Evolutionary conservation across 2,113 vertebrate genomes (phyloP), one percentile per base, ranked within the genome.

Genomic region (Scomber scombrus): DNA sequence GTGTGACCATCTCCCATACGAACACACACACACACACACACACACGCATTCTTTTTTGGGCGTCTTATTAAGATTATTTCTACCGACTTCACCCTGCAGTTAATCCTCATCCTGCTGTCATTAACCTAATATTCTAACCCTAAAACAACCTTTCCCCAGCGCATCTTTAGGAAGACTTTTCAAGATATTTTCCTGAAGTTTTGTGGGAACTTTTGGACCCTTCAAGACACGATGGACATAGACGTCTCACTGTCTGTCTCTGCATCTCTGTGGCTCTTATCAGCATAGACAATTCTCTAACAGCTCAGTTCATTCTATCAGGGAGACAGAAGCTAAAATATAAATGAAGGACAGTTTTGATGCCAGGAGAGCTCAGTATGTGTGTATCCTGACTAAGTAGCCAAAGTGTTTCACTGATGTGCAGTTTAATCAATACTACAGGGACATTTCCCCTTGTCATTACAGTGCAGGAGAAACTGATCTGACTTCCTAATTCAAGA

Each of bases 371-470:
- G 16, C 0, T 69, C 61, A 58, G 54, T 18, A 3, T 21, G 71
- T 75, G 57, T 52, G 54, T 49, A 49, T 62, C 51, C 62, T 65
- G 64, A 55, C 26, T 26, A 21, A 85, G 45, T 46, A 63, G 26
- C n/a, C 43, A 21, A 21, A 71, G 58, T 81, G 50, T 66, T 56
- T 67, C 51, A 81, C 54, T 50, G 50, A 29, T 51, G 29, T 74
- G 40, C n/a, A 31, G 31, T 76, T 65, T 49, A 76, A 86, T 84
- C 81, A 80, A 51, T 66, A 75, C 26, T 86, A 78, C 66, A 57
- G 66, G 47, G 61, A 83, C 46, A 40, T 64, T 60, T 74, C 55
- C 21, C 58, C 63, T 76, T 57, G 34, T 65, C 65, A 55, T 56
- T 55, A 43, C 15, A 23, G 9, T 55, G 4, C 5, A 72, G 70